These are phyloP conservation scores for Choreutis nemorana DNA, from an alignment of 2,888 invertebrate species.

Conservation along the genomic window DNA sequence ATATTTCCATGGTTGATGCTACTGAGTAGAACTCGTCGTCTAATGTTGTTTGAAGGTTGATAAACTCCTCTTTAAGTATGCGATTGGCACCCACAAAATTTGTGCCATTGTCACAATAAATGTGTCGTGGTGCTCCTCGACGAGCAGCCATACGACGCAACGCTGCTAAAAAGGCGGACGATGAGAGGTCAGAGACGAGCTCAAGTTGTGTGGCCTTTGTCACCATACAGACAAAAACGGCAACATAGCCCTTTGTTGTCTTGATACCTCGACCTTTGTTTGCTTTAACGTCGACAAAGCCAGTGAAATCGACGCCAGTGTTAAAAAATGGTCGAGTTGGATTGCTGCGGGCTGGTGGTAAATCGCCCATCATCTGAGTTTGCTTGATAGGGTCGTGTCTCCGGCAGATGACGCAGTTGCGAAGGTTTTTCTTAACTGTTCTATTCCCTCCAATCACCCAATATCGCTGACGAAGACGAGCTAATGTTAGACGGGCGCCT, in stretches of 20 bases:
- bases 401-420: not conserved
- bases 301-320: conserved; percentile 13
- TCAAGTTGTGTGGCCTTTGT: conserved; percentile 15
- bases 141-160: conserved; percentile 15
- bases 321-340: conserved; percentile 8
- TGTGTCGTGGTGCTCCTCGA: conserved; percentile 13
- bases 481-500: not conserved
- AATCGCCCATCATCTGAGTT: conserved; percentile 2
- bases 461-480: not conserved
- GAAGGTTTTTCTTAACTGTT: no score
- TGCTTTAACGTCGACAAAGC: conserved; percentile 6
- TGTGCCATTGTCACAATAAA: conserved; percentile 16
- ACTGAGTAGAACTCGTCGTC: conserved; percentile 2
- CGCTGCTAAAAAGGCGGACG: conserved; percentile 15
- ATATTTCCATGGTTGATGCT: conserved; percentile 4
- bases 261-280: conserved; percentile 3
- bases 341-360: not conserved
- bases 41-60: conserved; percentile 3
- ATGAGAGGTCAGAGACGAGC: conserved; percentile 16
- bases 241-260: conserved; percentile 7
- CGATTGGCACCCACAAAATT: conserved; percentile 14
- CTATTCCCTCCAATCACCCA: not conserved
- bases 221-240: conserved; percentile 9
- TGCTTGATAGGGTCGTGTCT: not conserved
- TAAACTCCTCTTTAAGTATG: conserved; percentile 5